Conservation (phyloP, 2,888 invertebrate genomes). For the Sphaerophoria taeniata region DNA sequence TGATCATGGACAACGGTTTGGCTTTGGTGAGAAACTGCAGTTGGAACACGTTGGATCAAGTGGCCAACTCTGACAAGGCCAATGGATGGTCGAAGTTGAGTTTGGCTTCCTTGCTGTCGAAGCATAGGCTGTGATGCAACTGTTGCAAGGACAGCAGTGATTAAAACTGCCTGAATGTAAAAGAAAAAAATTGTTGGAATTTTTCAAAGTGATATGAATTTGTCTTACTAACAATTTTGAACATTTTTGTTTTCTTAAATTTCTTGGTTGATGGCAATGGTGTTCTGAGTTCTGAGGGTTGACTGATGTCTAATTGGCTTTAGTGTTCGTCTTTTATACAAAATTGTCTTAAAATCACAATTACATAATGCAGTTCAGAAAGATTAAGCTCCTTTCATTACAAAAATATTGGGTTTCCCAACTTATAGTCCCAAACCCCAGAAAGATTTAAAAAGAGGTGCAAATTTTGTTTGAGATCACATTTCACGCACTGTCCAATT, state of each 20-base stretch:
- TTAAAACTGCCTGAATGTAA: conserved; percentile 54
- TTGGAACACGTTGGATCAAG: conserved; percentile 77
- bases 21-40: conserved; percentile 83
- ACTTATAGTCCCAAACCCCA: too few species aligned
- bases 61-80: neutral
- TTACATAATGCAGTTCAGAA: too few species aligned
- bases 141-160: conserved; percentile 61
- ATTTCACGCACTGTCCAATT: too few species aligned
- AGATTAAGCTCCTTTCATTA: too few species aligned
- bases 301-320: too few species aligned
- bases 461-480: too few species aligned
- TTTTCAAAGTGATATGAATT: neutral
- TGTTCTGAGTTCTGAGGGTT: too few species aligned
- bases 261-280: too few species aligned
- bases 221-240: conserved; percentile 28
- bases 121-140: conserved; percentile 49
- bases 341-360: too few species aligned
- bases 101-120: neutral
- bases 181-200: neutral
- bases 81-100: conserved; percentile 20
- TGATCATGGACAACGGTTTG: conserved; percentile 82
- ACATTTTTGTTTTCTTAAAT: conserved; percentile 20
- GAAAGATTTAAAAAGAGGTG: too few species aligned
- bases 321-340: too few species aligned
- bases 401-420: too few species aligned